Conservation (phyloP, 2,888 invertebrate species). For the Abrostola triplasia region DNA sequence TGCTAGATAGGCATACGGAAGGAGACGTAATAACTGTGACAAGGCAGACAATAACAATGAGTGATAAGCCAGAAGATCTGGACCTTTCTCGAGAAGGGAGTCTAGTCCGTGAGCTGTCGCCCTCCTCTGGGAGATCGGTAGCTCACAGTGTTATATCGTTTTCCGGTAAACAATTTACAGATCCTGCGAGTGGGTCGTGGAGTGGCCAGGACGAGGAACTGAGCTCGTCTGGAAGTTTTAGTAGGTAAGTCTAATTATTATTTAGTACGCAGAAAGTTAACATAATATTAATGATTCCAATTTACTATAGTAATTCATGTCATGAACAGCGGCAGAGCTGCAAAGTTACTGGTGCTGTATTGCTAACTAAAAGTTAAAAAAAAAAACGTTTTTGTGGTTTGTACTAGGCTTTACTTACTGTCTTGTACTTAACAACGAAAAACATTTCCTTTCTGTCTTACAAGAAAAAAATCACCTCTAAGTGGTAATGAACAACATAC, state of each 20-base stretch:
- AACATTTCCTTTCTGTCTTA: no score
- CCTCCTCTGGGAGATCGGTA: constrained; percentile 85
- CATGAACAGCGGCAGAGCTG: no score
- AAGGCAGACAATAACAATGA: constrained; percentile 74
- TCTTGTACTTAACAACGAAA: no score
- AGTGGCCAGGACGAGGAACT: constrained; percentile 87
- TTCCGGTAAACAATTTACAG: constrained; percentile 87
- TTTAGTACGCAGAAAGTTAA: not conserved
- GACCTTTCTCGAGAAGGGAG: constrained; percentile 82
- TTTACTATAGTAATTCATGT: not conserved
- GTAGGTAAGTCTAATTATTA: constrained; percentile 70
- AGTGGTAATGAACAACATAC: no score
- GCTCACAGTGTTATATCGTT: constrained; percentile 83
- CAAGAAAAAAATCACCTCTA: no score
- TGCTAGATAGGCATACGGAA: constrained; percentile 79
- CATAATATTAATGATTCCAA: not conserved
- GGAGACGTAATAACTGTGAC: constrained; percentile 84
- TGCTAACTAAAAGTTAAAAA: no score
- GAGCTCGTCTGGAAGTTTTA: constrained; percentile 86
- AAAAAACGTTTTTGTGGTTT: no score
- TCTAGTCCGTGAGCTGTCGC: constrained; percentile 83
- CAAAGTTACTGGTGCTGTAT: no score
- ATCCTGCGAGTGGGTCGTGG: constrained; percentile 88
- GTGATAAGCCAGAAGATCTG: constrained; percentile 81
- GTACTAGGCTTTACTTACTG: no score